Evolutionary conservation across 2,797 vertebrate species (phyloP).

Genomic region (Malurus leucopterus): DNA sequence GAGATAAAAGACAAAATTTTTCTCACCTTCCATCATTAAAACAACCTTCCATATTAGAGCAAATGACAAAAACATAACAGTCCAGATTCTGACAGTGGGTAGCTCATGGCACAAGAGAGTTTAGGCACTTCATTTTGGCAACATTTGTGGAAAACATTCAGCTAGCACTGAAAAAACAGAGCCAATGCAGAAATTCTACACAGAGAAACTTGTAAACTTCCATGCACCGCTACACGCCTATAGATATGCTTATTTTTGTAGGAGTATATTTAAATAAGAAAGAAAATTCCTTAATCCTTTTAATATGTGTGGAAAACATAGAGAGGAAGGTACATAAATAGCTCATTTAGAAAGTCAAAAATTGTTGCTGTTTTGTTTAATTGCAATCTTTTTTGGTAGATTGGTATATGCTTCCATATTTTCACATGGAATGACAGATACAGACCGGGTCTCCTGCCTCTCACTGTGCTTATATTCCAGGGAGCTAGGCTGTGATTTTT

Average conservation of each 20-base stretch:
- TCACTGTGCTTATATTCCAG: neutral
- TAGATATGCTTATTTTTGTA: neutral
- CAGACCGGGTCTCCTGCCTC: neutral
- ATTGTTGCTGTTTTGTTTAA: neutral
- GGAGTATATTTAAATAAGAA: neutral
- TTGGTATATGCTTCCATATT: neutral
- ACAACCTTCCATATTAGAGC: neutral
- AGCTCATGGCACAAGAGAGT: neutral
- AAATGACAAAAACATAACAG: neutral
- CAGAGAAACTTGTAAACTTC: neutral
- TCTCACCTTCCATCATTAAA: slow-evolving; percentile 19
- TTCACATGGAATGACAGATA: neutral
- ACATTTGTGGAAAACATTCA: neutral
- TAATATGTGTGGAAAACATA: neutral
- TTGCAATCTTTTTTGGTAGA: neutral
- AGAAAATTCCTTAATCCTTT: neutral
- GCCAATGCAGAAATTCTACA: neutral
- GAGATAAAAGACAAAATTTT: slow-evolving; percentile 13
- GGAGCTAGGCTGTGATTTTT: slow-evolving; percentile 4
- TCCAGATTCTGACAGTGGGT: neutral
- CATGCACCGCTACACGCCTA: neutral
- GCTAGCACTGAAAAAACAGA: neutral
- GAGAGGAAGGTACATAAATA: neutral
- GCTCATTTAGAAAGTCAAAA: neutral
- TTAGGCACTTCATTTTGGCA: neutral